Conservation (phyloP, 2,797 vertebrate species). For the Hozukius guyotensis region DNA sequence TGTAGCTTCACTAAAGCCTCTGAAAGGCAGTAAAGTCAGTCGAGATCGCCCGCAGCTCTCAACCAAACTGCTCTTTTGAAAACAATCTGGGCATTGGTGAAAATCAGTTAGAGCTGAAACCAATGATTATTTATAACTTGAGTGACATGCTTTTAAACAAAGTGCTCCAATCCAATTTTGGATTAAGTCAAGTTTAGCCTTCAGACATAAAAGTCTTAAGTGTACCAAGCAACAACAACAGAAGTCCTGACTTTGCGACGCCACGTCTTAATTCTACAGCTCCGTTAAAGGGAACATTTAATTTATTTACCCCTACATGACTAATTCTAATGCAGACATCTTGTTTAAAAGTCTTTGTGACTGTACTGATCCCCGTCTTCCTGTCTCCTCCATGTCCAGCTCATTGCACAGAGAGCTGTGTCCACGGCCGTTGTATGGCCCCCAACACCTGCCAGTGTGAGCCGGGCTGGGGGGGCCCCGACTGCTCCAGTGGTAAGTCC, state of each 20-base stretch:
- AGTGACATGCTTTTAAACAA: neutral
- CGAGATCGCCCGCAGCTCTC: no score
- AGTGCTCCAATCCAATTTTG: neutral
- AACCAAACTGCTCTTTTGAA: neutral
- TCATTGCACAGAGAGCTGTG: constrained; percentile 93
- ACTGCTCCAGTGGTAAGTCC: constrained; percentile 98
- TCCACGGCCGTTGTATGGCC: constrained; percentile 94
- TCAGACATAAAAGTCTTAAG: neutral
- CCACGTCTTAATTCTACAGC: neutral
- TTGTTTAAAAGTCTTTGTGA: neutral
- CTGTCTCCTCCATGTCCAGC: constrained; percentile 82
- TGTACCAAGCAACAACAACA: neutral
- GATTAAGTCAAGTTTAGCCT: neutral
- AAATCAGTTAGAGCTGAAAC: neutral
- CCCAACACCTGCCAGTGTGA: constrained; percentile 99
- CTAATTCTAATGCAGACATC: neutral
- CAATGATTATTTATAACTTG: neutral
- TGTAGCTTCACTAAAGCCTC: no score
- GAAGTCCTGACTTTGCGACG: neutral
- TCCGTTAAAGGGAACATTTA: neutral
- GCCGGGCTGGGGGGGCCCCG: constrained; percentile 96
- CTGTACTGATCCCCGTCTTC: constrained; percentile 16
- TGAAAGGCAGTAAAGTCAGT: no score
- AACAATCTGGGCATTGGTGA: neutral
- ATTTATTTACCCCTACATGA: neutral